Percentiles rank a stretch among this genome's conserved stretches.
Conservation (phyloP, 2,797 vertebrate genomes). For the Sorex maritimensis region DNA sequence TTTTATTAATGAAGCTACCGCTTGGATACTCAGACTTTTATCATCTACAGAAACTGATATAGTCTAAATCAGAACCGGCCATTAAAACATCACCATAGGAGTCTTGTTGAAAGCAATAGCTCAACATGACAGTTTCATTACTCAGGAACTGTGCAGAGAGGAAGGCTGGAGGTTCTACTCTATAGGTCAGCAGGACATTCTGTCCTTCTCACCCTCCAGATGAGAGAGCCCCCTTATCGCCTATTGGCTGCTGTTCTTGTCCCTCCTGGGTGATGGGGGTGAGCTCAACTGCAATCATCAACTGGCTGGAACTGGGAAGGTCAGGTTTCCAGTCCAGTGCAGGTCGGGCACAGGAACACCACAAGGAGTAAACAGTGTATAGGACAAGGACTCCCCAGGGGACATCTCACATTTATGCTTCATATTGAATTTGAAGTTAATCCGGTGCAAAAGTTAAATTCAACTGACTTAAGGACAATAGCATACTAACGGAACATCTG, state of each 20-base stretch:
- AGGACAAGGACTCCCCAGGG: not conserved
- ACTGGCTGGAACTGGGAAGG: not conserved
- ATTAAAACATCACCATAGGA: not conserved
- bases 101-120: constrained; percentile 18
- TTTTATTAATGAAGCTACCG: constrained; percentile 49
- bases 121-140: not conserved
- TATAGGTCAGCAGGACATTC: constrained; percentile 29
- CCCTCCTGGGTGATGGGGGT: not conserved
- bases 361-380: not conserved
- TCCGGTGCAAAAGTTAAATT: too few species aligned
- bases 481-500: not conserved
- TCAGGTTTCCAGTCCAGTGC: not conserved
- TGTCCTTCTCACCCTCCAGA: not conserved
- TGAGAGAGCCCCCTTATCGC: not conserved
- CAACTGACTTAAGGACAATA: not conserved
- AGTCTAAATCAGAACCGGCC: constrained; percentile 55
- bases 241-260: not conserved
- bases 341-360: not conserved
- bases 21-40: constrained; percentile 25
- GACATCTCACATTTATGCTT: not conserved
- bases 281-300: not conserved
- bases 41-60: constrained; percentile 28
- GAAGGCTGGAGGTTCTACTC: not conserved
- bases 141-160: not conserved
- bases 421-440: too few species aligned